Conservation (phyloP, 2,797 vertebrate genomes). For the Halcyon leucocephala region DNA sequence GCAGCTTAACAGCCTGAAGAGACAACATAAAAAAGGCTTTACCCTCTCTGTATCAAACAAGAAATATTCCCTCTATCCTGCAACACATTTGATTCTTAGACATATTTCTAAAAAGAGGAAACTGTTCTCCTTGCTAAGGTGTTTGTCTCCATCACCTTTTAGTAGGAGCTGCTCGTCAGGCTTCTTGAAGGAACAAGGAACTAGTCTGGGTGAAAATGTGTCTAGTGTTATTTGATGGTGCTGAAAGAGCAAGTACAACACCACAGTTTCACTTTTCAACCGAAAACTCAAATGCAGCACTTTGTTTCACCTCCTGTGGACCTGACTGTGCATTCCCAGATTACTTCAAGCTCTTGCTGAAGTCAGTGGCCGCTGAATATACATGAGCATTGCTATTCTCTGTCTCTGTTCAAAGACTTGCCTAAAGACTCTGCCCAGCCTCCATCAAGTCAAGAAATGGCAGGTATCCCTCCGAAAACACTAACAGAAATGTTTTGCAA, state of each 20-base stretch:
- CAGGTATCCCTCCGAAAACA: neutral
- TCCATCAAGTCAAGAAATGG: accelerated
- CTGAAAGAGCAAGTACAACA: constrained; percentile 29
- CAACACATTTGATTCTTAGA: neutral
- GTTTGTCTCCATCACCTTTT: neutral
- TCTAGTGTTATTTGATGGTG: neutral
- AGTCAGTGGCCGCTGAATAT: neutral
- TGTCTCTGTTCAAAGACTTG: neutral
- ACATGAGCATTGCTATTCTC: neutral
- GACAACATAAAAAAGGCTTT: neutral
- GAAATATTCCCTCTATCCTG: neutral
- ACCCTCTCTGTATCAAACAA: neutral
- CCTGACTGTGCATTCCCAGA: neutral
- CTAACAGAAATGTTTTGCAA: neutral
- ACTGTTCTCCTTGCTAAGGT: neutral
- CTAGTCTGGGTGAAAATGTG: neutral
- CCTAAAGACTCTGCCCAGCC: neutral
- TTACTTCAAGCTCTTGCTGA: neutral
- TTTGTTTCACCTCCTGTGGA: neutral
- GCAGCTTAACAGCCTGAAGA: neutral
- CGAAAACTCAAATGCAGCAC: neutral
- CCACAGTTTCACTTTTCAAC: constrained; percentile 4
- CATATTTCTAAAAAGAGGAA: neutral
- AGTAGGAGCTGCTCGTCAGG: neutral
- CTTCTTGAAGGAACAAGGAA: neutral